Evolutionary conservation across 2,888 invertebrate genomes (phyloP), one percentile per base, ranked within the genome.

Genomic region (Leptogaster cylindrica): DNA sequence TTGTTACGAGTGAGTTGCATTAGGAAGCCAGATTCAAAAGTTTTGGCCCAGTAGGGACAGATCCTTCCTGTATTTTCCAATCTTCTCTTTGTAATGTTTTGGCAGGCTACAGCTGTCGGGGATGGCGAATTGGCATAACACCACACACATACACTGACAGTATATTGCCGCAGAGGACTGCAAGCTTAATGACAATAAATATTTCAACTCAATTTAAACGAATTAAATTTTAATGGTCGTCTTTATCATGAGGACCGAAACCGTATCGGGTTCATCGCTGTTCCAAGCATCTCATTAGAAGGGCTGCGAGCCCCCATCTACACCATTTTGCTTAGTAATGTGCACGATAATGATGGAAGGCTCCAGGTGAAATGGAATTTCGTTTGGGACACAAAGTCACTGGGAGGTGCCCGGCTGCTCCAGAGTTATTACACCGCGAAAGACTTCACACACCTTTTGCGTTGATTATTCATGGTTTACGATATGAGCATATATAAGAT

Each of bases 111-210:
- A n/a, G n/a, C n/a, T n/a, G n/a, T n/a, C n/a, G n/a, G n/a, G n/a
- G n/a, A n/a, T n/a, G n/a, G 31, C 6, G 31, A 10, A 8, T 31
- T 31, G 31, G 31, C 10, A 31, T 10, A 31, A 8, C 31, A 8
- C 31, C 10, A 31, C 1, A 31, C 10, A 31, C 1, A 31, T 10
- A 10, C 10, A 31, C 31, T 31, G 12, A 36, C 10, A 36, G 10
- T 1, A 36, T 36, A n/a, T 36, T 36, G 10, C 23, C 55, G 18
- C 39, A 12, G 58, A 58, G 23, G 41, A 41, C 25, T 58, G 41
- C 58, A 10, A 25, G 41, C 58, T 58, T 58, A 58, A 58, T 58
- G 58, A 58, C 58, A 58, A 58, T 58, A 58, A 58, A 58, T 58
- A 58, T 58, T 58, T 58, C 58, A 58, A 58, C 58, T 25, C 58